Evolutionary conservation across 2,797 vertebrate species (phyloP), one percentile per base, ranked within the genome.

Genomic region (Gambusia yucatana): DNA sequence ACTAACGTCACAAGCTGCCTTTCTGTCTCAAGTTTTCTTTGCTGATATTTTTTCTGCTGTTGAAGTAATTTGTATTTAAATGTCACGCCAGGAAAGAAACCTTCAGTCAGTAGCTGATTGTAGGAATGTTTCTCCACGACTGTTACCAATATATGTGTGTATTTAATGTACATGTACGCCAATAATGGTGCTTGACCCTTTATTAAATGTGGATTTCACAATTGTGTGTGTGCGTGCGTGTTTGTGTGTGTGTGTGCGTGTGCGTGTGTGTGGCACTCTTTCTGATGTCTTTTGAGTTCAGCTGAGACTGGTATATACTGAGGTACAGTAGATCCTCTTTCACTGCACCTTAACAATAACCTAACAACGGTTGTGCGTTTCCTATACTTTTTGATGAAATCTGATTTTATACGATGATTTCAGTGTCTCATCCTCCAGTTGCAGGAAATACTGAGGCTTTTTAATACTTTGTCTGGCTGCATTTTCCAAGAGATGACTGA

Each of bases 141-240:
- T 84, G 89, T 86, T 89, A 76, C 61, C 55, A 63, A 63, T 73
- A 74, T 67, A n/a, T 79, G 55, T 84, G 70, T 80, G 87, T 94
- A 84, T 93, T 77, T 82, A 80, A 74, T 65, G 44, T 82, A 47
- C 86, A 79, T 88, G 82, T 82, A 59, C 59, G 41, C 28, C 75
- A 39, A 6, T 14, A 20, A 81, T 72, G 77, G 63, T 82, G 75
- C 87, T 82, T 76, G 74, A 83, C 75, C 75, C 87, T 92, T 83
- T 88, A 95, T 93, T 95, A 95, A 95, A 95, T 84, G 78, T 90
- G 84, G 81, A 88, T 85, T 91, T 91, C 78, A 77, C 20, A 11
- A 0, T 1, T 47, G 28, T n/a, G 25, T 36, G 61, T 50, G 55
- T 61, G 69, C 25, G 6, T 50, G 48, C n/a, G 59, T 17, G 33